Conservation (phyloP, 2,888 invertebrate species). For the Drosophila mimetica region DNA sequence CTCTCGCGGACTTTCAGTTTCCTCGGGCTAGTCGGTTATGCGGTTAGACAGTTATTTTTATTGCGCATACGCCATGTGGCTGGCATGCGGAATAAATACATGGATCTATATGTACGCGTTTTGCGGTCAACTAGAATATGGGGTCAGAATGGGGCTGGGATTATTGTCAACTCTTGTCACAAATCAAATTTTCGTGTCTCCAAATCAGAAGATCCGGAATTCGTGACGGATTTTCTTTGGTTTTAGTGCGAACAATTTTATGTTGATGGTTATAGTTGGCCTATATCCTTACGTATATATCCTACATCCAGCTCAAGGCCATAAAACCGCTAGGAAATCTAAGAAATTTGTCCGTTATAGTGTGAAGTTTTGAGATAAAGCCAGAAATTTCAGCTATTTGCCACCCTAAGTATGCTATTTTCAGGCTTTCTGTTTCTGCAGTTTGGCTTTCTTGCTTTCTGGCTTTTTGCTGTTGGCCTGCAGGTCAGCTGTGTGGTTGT, state of each 20-base stretch:
- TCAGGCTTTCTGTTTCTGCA: constrained; percentile 15
- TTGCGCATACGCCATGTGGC: constrained; percentile 73
- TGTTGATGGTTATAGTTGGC: constrained; percentile 14
- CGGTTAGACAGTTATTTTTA: constrained; percentile 71
- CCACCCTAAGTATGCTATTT: constrained; percentile 6
- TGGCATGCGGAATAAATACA: constrained; percentile 51
- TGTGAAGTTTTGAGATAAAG: constrained; percentile 36
- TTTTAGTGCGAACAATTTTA: constrained; percentile 10
- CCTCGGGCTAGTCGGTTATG: constrained; percentile 43
- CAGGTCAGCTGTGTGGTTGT: constrained; percentile 29
- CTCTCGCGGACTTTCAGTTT: constrained; percentile 42
- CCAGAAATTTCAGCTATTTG: neutral
- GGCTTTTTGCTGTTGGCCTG: neutral
- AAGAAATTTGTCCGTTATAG: constrained; percentile 15
- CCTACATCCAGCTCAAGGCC: neutral
- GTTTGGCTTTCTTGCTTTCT: constrained; percentile 13
- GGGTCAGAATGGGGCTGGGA: constrained; percentile 23
- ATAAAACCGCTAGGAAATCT: constrained; percentile 20
- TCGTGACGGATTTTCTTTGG: constrained; percentile 23
- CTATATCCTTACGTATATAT: neutral
- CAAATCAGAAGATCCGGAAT: constrained; percentile 3
- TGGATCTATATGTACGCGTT: constrained; percentile 4
- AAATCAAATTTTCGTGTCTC: constrained; percentile 33
- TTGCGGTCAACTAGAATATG: constrained; percentile 70
- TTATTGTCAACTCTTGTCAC: constrained; percentile 33